Conservation (phyloP, 2,113 vertebrate species). For the Nesogale talazaci region DNA sequence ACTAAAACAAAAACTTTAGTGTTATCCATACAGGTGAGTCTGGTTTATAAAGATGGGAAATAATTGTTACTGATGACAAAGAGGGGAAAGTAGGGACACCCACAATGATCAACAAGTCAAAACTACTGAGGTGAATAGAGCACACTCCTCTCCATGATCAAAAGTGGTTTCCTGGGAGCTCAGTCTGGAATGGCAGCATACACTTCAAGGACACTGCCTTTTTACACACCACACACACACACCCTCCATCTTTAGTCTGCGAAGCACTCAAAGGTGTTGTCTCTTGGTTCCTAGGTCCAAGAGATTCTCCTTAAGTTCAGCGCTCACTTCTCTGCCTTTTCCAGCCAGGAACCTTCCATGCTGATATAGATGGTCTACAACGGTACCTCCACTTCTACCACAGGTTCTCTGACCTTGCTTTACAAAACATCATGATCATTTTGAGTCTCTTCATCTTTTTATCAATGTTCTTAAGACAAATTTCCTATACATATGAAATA, state of each 20-base stretch:
- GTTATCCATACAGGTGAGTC: background rate
- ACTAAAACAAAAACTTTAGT: background rate
- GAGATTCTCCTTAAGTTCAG: background rate
- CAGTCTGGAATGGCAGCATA: background rate
- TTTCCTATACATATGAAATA: background rate
- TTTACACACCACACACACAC: background rate
- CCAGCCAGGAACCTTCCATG: background rate
- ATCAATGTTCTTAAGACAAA: background rate
- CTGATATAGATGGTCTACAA: background rate
- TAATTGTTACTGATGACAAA: background rate
- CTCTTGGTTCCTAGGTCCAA: background rate
- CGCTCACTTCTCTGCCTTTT: background rate
- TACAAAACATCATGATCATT: background rate
- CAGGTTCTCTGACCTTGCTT: background rate
- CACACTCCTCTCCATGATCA: background rate
- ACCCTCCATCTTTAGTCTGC: background rate
- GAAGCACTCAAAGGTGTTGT: background rate
- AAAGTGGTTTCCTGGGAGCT: background rate
- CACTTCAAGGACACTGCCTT: background rate
- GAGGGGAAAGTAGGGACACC: background rate
- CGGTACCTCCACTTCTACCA: background rate
- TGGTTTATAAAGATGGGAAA: conserved; percentile 26
- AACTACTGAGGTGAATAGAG: background rate
- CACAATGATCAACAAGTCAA: background rate
- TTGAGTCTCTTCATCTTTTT: background rate